Base-by-base conservation (phyloP, 2,888 invertebrate species). In the Metellina segmentata region DNA sequence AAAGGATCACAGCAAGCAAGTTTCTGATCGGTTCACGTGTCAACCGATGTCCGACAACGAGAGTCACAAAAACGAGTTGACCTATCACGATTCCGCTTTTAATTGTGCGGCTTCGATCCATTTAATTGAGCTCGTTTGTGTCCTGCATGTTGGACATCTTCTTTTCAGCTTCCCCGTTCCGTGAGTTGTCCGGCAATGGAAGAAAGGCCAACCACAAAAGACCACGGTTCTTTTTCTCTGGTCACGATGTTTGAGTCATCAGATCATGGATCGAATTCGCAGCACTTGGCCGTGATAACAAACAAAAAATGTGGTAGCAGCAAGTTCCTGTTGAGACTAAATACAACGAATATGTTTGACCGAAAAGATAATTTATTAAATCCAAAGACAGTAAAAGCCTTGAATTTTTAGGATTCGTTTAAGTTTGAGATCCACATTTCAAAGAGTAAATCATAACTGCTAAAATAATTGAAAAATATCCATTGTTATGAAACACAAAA, bases 71-170 rank as follows among this genome's bases (percentile, higher is more conserved):
- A 34, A 34, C 34, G 4, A 34, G 13, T 9, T 61, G 61, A 85
- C 61, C 34, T 48, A 85, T 61, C 75, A 85, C 85, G 85, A 85
- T 85, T 51, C 16, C 71, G 20, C 85, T 83, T 61, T 75, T 85
- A 85, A 85, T 85, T 85, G 85, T 20, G 75, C 48, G 74, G 52
- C 82, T 72, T 72, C 34, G 34, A 72, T 34, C 85, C 75, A 75
- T 75, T 75, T 75, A 74, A 85, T 85, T 75, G 85, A n/a, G 19
- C 20, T 74, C 74, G 85, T 48, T 75, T 53, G 85, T 75, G 61
- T 16, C 6, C 61, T 61, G 61, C 16, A 9, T 16, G 61, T 61
- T 61, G 61, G 61, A 16, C 61, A 9, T 16, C 16, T 61, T 61
- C 61, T 61, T 61, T 61, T 61, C 16, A 61, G 61, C 61, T 7